Conservation (phyloP, 2,888 invertebrate genomes). For the Melieria picta region DNA sequence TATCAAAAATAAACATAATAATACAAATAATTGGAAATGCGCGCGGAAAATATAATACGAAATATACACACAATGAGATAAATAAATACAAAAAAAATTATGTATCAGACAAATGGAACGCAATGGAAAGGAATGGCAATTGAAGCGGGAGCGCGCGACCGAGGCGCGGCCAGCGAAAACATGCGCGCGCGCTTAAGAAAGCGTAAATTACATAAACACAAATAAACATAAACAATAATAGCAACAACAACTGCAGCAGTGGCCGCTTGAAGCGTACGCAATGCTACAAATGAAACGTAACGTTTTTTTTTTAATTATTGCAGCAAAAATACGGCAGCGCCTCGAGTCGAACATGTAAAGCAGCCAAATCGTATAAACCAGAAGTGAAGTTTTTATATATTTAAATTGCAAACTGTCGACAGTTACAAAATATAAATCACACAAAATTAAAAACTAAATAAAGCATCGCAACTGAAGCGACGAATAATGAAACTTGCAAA, state of each 20-base stretch:
- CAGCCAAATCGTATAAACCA: too few relatives aligned
- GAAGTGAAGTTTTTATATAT: too few relatives aligned
- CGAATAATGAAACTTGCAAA: background rate
- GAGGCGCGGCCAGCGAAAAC: background rate
- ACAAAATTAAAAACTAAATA: constrained; percentile 40
- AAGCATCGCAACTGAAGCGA: constrained; percentile 23
- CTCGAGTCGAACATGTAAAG: too few relatives aligned
- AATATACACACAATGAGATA: constrained; percentile 1
- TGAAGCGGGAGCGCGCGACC: background rate
- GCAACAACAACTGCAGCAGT: background rate
- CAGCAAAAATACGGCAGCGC: too few relatives aligned
- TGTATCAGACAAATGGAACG: background rate
- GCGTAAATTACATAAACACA: constrained; percentile 54
- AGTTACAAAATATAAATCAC: constrained; percentile 51
- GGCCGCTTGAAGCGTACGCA: too few relatives aligned
- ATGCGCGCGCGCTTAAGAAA: constrained; percentile 28
- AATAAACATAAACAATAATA: constrained; percentile 45
- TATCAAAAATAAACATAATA: constrained; percentile 61
- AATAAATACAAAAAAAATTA: constrained; percentile 12
- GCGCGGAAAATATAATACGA: background rate
- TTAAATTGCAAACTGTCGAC: too few relatives aligned
- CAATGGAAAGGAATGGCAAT: background rate
- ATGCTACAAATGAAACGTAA: too few relatives aligned
- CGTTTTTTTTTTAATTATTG: too few relatives aligned
- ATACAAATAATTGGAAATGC: constrained; percentile 57